Evolutionary conservation across 2,888 invertebrate species (phyloP), one percentile per base, ranked within the genome.

Genomic region (Cylloceria caligata): DNA sequence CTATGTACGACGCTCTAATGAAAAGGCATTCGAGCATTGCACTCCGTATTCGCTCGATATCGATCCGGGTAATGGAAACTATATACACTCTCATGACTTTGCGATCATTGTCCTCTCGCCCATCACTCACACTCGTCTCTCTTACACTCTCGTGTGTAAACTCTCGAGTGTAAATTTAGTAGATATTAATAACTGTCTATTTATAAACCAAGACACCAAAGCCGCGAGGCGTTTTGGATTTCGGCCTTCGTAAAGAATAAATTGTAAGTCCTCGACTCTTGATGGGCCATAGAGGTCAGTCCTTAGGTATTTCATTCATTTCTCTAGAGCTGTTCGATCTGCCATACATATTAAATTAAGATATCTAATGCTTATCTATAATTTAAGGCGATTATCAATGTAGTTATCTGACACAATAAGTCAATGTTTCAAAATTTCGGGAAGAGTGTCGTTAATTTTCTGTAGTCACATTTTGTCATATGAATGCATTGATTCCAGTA

Each of bases 281-380:
- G 24, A 16, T n/a, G 24, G 3, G 2, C 52, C 42, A n/a, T 11
- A 36, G 39, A 24, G n/a, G 5, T 42, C 9, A 49, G 69, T 45
- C 24, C 36, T 64, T 69, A 47, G 57, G 73, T 64, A 80, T 72
- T 75, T 76, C 82, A 75, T 82, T 80, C 74, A 75, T 80, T 72
- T 75, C 57, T n/a, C 27, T 21, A n/a, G 27, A 7, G 30, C 27
- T n/a, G 39, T 39, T 45, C 24, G 64, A 80, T 84, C 73, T 62
- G 71, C 64, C 73, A 72, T 45, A 16, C 30, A n/a, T 49, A 83
- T 69, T 77, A 77, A 80, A 67, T 65, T n/a, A 47, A 49, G 27
- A 21, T 24, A 39, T 74, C 73, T 69, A 69, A 76, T 65, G 47
- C 16, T 9, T 7, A 6, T 47, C 47, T 47, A 9, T 9, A 19